These are phyloP conservation scores for Otus scops DNA, from an alignment of 2,797 vertebrate species.

Conservation along the genomic window DNA sequence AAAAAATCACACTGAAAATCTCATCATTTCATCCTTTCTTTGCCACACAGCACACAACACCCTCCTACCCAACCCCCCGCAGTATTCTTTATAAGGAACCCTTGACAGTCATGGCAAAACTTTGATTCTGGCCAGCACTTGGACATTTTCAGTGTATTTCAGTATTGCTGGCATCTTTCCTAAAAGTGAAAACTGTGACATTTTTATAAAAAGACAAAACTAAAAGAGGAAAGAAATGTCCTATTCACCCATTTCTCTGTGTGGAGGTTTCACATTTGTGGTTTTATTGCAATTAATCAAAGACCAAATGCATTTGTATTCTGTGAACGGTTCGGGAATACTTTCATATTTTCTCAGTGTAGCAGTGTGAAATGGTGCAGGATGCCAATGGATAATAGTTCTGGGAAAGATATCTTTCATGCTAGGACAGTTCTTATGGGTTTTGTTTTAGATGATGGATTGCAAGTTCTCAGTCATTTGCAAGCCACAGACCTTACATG, in stretches of 20 bases:
- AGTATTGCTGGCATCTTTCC: constrained; percentile 46
- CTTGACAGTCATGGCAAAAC: not conserved
- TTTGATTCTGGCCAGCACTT: constrained; percentile 18
- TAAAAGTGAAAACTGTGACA: constrained; percentile 56
- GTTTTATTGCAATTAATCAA: constrained; percentile 62
- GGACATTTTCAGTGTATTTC: constrained; percentile 32
- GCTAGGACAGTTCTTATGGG: constrained; percentile 59
- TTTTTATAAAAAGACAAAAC: constrained; percentile 45
- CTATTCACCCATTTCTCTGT: constrained; percentile 38
- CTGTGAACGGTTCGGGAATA: constrained; percentile 17
- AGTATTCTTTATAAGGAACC: not conserved
- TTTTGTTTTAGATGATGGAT: constrained; percentile 70
- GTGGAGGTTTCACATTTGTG: constrained; percentile 31
- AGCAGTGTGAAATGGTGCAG: constrained; percentile 47
- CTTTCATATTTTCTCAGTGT: constrained; percentile 26
- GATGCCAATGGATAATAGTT: constrained; percentile 54
- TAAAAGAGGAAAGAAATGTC: constrained; percentile 24
- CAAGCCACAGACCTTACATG: constrained; percentile 57
- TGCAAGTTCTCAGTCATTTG: constrained; percentile 66
- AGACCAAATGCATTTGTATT: constrained; percentile 55
- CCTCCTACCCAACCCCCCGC: too few relatives aligned
- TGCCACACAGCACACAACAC: too few relatives aligned
- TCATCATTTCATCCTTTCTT: not conserved
- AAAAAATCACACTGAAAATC: not conserved
- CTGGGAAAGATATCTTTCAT: constrained; percentile 53